Percentiles rank a stretch among this genome's conserved stretches.
These are phyloP conservation scores for Corythornis leucogaster DNA, from an alignment of 2,797 vertebrate genomes.

Conservation along the genomic window DNA sequence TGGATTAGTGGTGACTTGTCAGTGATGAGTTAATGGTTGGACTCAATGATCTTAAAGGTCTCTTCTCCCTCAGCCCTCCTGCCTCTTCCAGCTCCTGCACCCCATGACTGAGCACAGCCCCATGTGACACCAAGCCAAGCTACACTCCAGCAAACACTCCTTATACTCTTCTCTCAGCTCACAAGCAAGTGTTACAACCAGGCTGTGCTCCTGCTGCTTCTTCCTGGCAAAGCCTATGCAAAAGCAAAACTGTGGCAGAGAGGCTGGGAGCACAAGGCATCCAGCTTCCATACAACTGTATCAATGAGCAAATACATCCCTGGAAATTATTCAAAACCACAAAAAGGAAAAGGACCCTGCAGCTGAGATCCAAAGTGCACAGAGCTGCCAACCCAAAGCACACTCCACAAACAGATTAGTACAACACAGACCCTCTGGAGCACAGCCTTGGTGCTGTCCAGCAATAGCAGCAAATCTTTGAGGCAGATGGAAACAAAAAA, in stretches of 20 bases:
- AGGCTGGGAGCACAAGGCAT: not conserved
- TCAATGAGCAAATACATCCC: conserved; percentile 34
- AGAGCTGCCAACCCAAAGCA: not conserved
- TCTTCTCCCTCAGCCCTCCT: not conserved
- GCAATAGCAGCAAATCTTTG: conserved; percentile 9
- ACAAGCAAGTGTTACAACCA: not conserved
- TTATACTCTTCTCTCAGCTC: not conserved
- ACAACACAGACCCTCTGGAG: not conserved
- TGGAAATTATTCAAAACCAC: conserved; percentile 58
- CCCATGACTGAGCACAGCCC: not conserved
- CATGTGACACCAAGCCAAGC: not conserved
- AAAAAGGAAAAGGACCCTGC: conserved; percentile 30
- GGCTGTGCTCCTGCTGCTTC: not conserved
- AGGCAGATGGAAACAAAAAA: not conserved
- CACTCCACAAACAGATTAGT: not conserved
- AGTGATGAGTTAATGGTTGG: no score
- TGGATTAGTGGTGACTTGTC: no score
- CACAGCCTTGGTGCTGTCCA: not conserved
- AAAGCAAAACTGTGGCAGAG: not conserved
- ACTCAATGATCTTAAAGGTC: not conserved
- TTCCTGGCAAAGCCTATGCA: not conserved
- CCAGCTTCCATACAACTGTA: not conserved
- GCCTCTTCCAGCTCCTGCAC: not conserved
- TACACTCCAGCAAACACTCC: not conserved
- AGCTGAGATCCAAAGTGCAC: not conserved